These are phyloP conservation scores for Lysandra bellargus DNA, from an alignment of 2,888 invertebrate species.

Conservation along the genomic window DNA sequence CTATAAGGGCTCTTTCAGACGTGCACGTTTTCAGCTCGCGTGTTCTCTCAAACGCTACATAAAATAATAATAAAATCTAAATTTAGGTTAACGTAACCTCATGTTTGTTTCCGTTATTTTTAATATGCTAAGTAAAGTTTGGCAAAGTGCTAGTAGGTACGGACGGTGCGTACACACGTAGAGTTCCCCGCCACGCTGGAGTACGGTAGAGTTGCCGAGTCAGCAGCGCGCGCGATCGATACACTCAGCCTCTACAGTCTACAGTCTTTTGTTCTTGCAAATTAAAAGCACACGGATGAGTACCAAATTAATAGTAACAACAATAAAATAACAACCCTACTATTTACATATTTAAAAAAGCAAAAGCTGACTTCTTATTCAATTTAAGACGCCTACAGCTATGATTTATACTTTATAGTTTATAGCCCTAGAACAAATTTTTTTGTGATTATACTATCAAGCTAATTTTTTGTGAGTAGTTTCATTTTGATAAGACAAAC, in stretches of 20 bases:
- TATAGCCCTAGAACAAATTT: too few relatives aligned
- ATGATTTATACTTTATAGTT: too few relatives aligned
- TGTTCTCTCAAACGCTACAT: too few relatives aligned
- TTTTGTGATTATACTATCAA: too few relatives aligned
- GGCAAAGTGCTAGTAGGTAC: neutral
- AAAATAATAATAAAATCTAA: too few relatives aligned
- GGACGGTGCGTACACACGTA: neutral
- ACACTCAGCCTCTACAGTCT: slow-evolving; percentile 54
- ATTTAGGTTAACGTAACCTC: neutral
- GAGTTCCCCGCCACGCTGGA: slow-evolving; percentile 40
- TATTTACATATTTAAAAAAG: neutral
- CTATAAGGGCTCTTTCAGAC: too few relatives aligned
- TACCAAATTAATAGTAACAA: slow-evolving; percentile 11
- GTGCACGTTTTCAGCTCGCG: too few relatives aligned
- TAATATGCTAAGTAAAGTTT: neutral
- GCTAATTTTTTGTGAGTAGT: too few relatives aligned
- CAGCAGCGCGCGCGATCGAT: slow-evolving; percentile 71
- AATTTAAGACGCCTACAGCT: too few relatives aligned
- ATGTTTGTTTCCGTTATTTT: neutral
- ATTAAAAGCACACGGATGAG: slow-evolving; percentile 41
- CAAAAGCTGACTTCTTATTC: too few relatives aligned
- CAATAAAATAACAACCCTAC: neutral
- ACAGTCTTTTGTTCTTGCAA: slow-evolving; percentile 53
- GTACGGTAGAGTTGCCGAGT: slow-evolving; percentile 52
- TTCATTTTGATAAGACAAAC: too few relatives aligned